Evolutionary conservation across 2,888 invertebrate genomes (phyloP).

Genomic region (Tetragnatha montana): DNA sequence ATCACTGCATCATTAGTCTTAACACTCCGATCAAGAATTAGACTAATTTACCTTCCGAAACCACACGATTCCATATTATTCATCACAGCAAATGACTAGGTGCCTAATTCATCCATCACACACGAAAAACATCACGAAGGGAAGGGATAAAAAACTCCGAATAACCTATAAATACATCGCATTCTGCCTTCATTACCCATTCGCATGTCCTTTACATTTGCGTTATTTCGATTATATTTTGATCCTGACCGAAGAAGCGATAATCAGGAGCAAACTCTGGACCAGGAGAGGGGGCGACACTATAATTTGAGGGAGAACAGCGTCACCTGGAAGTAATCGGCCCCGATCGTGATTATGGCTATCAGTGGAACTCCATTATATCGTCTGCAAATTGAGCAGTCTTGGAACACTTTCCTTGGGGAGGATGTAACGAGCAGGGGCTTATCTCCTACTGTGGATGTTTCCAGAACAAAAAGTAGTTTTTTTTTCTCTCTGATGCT

Average conservation of each 20-base stretch:
- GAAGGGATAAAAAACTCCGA: not conserved
- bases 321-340: conserved; percentile 60
- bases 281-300: conserved; percentile 34
- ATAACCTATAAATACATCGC: not conserved
- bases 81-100: not conserved
- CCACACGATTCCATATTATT: not conserved
- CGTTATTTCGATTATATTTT: conserved; percentile 38
- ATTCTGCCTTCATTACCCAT: not conserved
- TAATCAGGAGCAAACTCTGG: conserved; percentile 16
- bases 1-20: too few relatives aligned
- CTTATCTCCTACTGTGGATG: conserved; percentile 11
- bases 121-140: not conserved
- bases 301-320: conserved; percentile 52
- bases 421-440: conserved; percentile 6
- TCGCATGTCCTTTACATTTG: not conserved
- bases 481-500: not conserved
- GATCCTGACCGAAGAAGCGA: conserved; percentile 20
- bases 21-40: too few relatives aligned
- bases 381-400: conserved; percentile 57
- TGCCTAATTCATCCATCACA: not conserved
- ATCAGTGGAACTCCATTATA: conserved; percentile 59
- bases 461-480: conserved; percentile 37
- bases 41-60: too few relatives aligned
- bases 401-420: conserved; percentile 42
- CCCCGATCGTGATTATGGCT: conserved; percentile 60